phyloP scores from a whole-genome alignment of 53 echinoderm and acorn worm genomes.

The Luidia sarsii region DNA sequence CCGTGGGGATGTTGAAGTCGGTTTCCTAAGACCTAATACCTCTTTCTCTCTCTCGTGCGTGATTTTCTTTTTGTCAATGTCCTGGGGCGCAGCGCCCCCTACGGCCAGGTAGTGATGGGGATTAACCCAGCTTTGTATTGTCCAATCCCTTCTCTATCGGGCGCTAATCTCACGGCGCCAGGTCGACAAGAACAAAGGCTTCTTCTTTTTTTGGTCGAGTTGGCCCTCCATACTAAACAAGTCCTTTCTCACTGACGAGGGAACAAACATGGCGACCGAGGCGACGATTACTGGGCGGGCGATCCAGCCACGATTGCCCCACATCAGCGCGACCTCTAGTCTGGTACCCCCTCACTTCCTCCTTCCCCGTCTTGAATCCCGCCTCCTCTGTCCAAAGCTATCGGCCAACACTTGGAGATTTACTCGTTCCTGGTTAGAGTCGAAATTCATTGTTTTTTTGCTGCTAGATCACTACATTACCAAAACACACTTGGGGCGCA shows the following conservation, averaged over 20 bases:
- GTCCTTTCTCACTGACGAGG: neutral
- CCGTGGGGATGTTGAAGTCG: no score
- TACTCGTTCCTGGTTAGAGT: no score
- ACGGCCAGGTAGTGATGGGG: neutral
- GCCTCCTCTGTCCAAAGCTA: no score
- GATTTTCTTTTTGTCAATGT: no score
- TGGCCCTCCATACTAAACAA: neutral
- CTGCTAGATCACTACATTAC: no score
- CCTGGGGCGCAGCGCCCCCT: conserved; percentile 31
- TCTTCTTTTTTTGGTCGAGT: neutral
- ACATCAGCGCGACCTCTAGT: neutral
- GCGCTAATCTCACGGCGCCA: neutral
- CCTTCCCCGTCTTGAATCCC: no score
- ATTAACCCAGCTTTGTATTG: neutral
- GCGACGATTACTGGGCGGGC: neutral
- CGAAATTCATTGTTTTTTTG: no score
- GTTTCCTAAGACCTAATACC: no score
- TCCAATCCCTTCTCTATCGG: neutral
- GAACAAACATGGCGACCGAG: neutral
- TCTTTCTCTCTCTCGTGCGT: no score
- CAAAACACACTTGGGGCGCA: no score
- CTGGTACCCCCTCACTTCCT: neutral
- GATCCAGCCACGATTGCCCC: conserved; percentile 10
- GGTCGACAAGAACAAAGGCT: neutral
- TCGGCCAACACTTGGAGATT: no score